phyloP scores from a whole-genome alignment of 1,140 invertebrate species.

The Lucilia sericata region DNA sequence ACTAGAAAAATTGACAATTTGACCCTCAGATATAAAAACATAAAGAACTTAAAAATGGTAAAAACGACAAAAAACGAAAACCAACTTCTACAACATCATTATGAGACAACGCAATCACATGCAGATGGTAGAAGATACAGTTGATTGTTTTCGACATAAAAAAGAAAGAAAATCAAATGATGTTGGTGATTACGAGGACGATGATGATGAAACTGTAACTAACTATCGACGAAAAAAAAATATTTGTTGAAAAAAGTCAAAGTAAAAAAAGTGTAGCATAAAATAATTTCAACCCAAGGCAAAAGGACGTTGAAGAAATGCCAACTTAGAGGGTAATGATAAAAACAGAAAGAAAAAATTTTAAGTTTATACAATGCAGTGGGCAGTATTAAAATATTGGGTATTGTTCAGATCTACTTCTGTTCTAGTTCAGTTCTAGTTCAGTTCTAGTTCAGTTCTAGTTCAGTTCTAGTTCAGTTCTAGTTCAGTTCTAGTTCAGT shows the following conservation, averaged over 20 bases:
- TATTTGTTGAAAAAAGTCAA: not conserved
- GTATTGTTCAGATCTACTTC: too few species aligned
- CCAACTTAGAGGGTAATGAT: not conserved
- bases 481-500: too few species aligned
- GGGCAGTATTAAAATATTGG: too few species aligned
- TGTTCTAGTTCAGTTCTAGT: too few species aligned
- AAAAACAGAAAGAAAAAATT: too few species aligned
- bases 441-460: too few species aligned
- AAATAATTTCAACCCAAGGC: constrained; percentile 11
- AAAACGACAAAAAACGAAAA: not conserved
- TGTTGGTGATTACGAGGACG: not conserved
- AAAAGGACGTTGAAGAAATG: not conserved
- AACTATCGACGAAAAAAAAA: not conserved
- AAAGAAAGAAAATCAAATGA: too few species aligned
- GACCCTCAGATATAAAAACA: not conserved
- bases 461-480: too few species aligned
- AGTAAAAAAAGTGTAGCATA: not conserved
- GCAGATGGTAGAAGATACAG: not conserved
- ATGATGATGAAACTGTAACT: not conserved
- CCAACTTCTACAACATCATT: too few species aligned
- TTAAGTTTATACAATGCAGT: too few species aligned
- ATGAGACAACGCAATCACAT: not conserved
- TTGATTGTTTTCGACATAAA: too few species aligned
- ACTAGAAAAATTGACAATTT: constrained; percentile 35
- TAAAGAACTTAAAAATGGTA: not conserved